These are phyloP conservation scores for Pelecanus crispus DNA, from an alignment of 2,113 vertebrate genomes.

Conservation along the genomic window DNA sequence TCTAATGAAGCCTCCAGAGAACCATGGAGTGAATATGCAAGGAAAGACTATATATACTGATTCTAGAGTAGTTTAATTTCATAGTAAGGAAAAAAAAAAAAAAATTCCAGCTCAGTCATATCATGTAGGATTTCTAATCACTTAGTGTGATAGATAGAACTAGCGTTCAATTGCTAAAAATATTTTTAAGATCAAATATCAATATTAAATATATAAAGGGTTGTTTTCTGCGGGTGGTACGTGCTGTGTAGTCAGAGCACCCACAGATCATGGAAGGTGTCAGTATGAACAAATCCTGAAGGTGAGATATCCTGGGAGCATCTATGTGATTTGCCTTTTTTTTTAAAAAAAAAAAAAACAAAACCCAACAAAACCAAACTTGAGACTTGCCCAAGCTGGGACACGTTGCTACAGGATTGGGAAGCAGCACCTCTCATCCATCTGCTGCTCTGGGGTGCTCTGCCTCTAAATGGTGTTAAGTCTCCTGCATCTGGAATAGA, in stretches of 20 bases:
- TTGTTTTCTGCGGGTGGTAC: background rate
- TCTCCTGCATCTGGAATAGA: background rate
- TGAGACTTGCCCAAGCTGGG: background rate
- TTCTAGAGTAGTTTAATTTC: background rate
- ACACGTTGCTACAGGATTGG: background rate
- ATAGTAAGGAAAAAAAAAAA: background rate
- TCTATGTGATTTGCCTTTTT: fast-evolving
- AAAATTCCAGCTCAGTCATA: background rate
- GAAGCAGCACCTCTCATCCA: background rate
- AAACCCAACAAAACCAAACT: too few relatives aligned
- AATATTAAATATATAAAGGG: background rate
- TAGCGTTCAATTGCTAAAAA: background rate
- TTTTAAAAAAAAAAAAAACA: background rate
- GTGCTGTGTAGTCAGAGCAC: background rate
- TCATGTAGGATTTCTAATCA: background rate
- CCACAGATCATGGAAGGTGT: background rate
- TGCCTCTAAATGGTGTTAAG: fast-evolving
- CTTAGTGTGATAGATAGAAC: background rate
- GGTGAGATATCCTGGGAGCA: background rate
- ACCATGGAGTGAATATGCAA: background rate
- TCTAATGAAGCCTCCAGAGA: background rate
- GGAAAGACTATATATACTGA: background rate
- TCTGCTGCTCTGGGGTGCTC: too few relatives aligned
- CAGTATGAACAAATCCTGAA: background rate
- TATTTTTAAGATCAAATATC: background rate